These are phyloP conservation scores for Limnodromus scolopaceus DNA, from an alignment of 2,797 vertebrate genomes.

Conservation along the genomic window DNA sequence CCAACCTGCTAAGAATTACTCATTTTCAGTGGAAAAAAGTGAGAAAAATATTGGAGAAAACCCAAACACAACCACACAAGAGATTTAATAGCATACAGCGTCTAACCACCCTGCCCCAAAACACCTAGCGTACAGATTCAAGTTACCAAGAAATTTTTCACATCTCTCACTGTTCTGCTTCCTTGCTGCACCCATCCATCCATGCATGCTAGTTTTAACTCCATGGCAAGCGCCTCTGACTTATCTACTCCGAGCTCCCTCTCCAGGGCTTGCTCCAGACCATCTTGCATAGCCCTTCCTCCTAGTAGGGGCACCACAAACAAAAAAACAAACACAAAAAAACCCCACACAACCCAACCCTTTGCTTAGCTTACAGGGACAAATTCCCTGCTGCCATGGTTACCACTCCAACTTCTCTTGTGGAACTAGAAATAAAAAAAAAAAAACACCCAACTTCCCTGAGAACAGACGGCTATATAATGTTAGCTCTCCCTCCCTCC, in stretches of 20 bases:
- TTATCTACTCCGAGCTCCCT: background rate
- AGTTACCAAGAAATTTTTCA: background rate
- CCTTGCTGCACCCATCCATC: background rate
- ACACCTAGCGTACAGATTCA: background rate
- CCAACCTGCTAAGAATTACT: background rate
- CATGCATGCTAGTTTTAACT: background rate
- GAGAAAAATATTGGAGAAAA: background rate
- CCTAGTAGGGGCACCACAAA: background rate
- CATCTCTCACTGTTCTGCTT: background rate
- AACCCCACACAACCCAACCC: conserved; percentile 19
- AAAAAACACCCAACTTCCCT: background rate
- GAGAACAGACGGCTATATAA: conserved; percentile 59
- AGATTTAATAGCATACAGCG: background rate
- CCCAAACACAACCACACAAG: background rate
- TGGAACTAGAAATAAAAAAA: conserved; percentile 25
- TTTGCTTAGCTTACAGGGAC: conserved; percentile 33
- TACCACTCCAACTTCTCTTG: conserved; percentile 57
- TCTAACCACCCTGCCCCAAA: background rate
- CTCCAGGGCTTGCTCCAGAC: background rate
- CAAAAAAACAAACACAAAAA: conserved; percentile 31
- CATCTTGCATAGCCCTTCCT: background rate
- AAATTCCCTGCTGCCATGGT: conserved; percentile 54
- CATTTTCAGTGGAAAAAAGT: background rate
- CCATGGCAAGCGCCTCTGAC: background rate
- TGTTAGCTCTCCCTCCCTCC: conserved; percentile 38